Percentiles rank a stretch among this genome's conserved stretches.
Conservation (phyloP, 2,888 invertebrate species). For the Parochlus steinenii region DNA sequence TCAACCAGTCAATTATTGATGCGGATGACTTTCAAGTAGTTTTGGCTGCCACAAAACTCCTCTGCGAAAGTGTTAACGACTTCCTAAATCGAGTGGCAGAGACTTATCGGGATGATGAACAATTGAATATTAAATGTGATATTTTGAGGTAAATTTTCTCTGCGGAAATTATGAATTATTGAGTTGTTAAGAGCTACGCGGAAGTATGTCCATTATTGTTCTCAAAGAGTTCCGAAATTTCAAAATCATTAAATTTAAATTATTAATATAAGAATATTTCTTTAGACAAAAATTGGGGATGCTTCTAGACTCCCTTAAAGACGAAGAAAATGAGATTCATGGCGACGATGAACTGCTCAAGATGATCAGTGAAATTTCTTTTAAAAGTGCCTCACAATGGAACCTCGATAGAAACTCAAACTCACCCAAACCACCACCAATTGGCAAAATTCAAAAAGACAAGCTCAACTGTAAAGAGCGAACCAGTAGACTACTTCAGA, state of each 20-base stretch:
- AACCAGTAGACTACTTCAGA: constrained; percentile 28
- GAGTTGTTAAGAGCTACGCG: no score
- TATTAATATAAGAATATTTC: background rate
- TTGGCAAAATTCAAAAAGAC: constrained; percentile 37
- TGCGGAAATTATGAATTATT: background rate
- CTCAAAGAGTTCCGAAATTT: constrained; percentile 3
- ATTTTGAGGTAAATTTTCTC: constrained; percentile 31
- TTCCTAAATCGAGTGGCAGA: constrained; percentile 46
- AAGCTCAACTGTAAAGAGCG: constrained; percentile 33
- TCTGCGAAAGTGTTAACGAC: constrained; percentile 67
- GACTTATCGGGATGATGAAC: constrained; percentile 41
- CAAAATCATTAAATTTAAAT: background rate
- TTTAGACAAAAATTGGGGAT: constrained; percentile 49
- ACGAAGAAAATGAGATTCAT: constrained; percentile 38
- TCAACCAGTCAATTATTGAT: constrained; percentile 58
- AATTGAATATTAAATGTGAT: constrained; percentile 48
- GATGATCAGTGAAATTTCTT: constrained; percentile 23
- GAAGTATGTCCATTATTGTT: constrained; percentile 1
- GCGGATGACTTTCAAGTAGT: constrained; percentile 59
- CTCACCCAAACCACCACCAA: no score
- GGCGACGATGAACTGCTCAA: constrained; percentile 26
- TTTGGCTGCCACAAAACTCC: constrained; percentile 51
- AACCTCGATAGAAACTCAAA: no score
- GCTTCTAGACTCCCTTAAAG: constrained; percentile 52
- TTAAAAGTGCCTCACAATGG: constrained; percentile 18